Evolutionary conservation across 2,888 invertebrate species (phyloP).

Genomic region (Drosophila rubida): DNA sequence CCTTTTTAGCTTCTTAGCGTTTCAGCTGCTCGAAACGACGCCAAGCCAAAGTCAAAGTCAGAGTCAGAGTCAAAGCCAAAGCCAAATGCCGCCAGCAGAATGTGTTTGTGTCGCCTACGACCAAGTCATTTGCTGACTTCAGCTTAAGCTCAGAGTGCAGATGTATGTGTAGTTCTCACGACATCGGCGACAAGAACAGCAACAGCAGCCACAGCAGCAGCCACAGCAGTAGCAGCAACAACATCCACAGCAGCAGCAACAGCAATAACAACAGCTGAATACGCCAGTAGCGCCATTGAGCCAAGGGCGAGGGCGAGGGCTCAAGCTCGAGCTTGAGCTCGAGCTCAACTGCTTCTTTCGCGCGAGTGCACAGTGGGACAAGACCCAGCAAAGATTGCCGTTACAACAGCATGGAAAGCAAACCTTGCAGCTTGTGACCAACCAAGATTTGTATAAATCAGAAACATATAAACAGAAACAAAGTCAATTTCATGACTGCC

Average conservation of each 20-base stretch:
- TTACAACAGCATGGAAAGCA: too few relatives aligned
- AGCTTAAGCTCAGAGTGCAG: conserved; percentile 32
- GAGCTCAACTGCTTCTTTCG: conserved; percentile 8
- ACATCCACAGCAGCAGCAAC: conserved; percentile 34
- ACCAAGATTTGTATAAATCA: too few relatives aligned
- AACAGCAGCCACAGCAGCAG: too few relatives aligned
- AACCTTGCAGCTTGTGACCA: too few relatives aligned
- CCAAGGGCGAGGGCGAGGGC: conserved; percentile 29
- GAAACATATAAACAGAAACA: too few relatives aligned
- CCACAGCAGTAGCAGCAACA: too few relatives aligned
- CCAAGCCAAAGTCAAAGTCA: too few relatives aligned
- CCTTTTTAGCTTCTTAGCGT: background rate
- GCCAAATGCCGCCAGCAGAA: conserved; percentile 48
- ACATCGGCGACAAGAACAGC: conserved; percentile 39
- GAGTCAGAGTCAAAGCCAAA: too few relatives aligned
- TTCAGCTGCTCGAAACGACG: conserved; percentile 6
- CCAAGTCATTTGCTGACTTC: conserved; percentile 44
- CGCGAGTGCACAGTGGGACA: conserved; percentile 26
- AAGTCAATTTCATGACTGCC: too few relatives aligned
- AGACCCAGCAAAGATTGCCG: too few relatives aligned
- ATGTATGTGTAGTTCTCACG: conserved; percentile 69
- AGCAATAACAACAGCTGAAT: conserved; percentile 31
- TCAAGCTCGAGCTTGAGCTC: conserved; percentile 7
- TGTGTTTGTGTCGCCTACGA: conserved; percentile 74
- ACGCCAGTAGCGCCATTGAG: conserved; percentile 58